These are phyloP conservation scores for Dicrurus megarhynchus DNA, from an alignment of 2,113 vertebrate genomes.

Conservation along the genomic window DNA sequence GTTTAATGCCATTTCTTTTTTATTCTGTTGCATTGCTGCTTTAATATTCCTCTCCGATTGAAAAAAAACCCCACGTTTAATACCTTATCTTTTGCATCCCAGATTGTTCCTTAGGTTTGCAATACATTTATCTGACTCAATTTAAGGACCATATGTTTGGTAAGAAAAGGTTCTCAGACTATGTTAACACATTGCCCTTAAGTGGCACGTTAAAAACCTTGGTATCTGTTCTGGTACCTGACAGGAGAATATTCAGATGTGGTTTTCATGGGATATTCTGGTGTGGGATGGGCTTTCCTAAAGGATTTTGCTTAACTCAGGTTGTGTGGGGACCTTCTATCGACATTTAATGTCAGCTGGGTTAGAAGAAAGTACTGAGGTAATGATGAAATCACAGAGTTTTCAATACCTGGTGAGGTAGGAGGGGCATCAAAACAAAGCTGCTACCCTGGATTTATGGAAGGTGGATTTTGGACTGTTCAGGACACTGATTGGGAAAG, in stretches of 20 bases:
- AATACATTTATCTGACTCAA: background rate
- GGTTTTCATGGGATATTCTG: background rate
- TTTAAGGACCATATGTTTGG: background rate
- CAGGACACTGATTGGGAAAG: background rate
- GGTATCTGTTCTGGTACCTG: background rate
- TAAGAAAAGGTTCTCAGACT: background rate
- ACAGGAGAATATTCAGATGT: background rate
- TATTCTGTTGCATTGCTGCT: background rate
- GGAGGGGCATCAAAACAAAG: background rate
- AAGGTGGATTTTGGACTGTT: background rate
- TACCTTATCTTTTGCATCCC: background rate
- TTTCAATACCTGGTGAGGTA: background rate
- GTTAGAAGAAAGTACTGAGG: background rate
- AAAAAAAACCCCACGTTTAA: fast-evolving
- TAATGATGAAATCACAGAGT: background rate
- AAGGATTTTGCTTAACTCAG: background rate
- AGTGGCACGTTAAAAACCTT: background rate
- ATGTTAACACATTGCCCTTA: background rate
- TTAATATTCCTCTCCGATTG: background rate
- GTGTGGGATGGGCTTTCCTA: background rate
- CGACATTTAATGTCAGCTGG: background rate
- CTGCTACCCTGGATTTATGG: background rate
- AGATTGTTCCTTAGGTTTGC: background rate
- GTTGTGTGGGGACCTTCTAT: background rate
- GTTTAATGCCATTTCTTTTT: background rate